phyloP scores from a whole-genome alignment of 2,113 vertebrate genomes.

The Caranx ignobilis region DNA sequence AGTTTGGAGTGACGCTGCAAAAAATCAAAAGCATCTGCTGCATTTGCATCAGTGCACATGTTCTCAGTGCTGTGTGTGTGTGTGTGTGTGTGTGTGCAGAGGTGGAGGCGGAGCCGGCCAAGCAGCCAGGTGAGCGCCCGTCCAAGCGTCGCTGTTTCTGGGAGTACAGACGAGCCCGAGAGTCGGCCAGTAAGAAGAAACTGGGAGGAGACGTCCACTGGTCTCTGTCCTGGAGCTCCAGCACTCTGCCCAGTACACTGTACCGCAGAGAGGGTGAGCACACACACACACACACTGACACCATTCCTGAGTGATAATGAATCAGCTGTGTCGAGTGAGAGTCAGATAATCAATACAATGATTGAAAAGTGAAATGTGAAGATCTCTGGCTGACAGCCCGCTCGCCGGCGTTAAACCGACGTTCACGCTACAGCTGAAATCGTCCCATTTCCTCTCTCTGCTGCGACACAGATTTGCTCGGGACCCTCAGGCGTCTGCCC shows the following conservation, averaged over 20 bases:
- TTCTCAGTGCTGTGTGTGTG: not conserved
- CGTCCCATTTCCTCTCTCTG: constrained; percentile 50
- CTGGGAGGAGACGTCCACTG: constrained; percentile 74
- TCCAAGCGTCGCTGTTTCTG: constrained; percentile 83
- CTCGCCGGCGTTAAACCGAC: not conserved
- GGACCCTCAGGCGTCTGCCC: constrained; percentile 53
- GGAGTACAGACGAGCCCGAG: constrained; percentile 80
- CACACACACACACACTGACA: not conserved
- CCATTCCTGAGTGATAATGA: too few relatives aligned
- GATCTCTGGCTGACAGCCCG: not conserved
- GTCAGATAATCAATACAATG: not conserved
- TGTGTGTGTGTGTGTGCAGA: constrained; percentile 55
- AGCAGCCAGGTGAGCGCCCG: constrained; percentile 62
- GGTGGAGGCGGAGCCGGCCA: constrained; percentile 72
- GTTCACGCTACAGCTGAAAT: constrained; percentile 8
- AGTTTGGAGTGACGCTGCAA: too few relatives aligned
- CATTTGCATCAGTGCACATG: not conserved
- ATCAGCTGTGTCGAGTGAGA: not conserved
- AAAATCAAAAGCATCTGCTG: not conserved
- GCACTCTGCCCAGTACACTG: constrained; percentile 83
- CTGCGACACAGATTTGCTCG: constrained; percentile 39
- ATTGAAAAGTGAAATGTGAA: not conserved
- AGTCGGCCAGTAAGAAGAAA: constrained; percentile 71
- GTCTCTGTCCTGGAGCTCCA: constrained; percentile 84
- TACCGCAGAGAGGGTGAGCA: constrained; percentile 81